phyloP scores from a whole-genome alignment of 2,113 vertebrate species.

The Clarias macrocephalus region DNA sequence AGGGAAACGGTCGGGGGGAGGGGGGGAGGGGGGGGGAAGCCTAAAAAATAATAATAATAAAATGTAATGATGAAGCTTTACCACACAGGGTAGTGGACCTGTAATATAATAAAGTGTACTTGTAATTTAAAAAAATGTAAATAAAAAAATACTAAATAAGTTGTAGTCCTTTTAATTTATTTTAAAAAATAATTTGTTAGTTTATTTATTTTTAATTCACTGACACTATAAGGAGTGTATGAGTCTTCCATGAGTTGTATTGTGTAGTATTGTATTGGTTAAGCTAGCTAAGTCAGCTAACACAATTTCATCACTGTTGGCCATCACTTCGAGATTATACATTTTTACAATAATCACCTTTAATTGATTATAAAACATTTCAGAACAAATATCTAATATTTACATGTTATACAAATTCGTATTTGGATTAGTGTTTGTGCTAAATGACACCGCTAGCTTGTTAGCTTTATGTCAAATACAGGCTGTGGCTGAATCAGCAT shows the following conservation, averaged over 20 bases:
- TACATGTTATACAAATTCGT: no score
- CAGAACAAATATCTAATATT: background rate
- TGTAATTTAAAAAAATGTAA: no score
- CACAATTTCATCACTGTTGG: background rate
- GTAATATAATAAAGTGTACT: no score
- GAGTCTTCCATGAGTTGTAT: background rate
- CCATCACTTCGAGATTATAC: background rate
- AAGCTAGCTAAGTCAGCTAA: background rate
- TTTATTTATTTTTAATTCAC: background rate
- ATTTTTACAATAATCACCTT: no score
- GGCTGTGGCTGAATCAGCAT: background rate
- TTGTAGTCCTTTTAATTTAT: no score
- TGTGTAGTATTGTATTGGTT: no score
- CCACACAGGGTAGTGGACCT: background rate
- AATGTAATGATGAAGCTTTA: background rate
- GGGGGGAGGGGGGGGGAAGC: no score
- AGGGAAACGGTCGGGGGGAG: no score
- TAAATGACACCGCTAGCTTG: background rate
- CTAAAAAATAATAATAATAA: no score
- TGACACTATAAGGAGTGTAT: background rate
- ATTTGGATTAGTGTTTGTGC: background rate
- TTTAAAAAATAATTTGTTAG: background rate
- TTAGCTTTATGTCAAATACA: background rate
- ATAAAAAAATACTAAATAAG: no score
- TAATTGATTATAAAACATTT: background rate